Conservation (phyloP, 2,888 invertebrate genomes). For the Drosophila cracens region DNA sequence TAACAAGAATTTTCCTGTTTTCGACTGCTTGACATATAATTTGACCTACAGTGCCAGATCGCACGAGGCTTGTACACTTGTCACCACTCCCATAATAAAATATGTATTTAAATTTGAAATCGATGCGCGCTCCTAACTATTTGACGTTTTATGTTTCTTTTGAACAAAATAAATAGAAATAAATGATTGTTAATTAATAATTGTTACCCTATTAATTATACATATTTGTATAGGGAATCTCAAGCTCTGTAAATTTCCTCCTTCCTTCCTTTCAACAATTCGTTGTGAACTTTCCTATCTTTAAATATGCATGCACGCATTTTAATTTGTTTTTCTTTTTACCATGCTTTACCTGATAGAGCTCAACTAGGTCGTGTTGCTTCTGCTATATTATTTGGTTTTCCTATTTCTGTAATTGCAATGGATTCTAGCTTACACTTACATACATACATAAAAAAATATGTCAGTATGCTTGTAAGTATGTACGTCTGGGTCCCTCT, state of each 20-base stretch:
- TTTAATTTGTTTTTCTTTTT: background rate
- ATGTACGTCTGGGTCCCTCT: conserved; percentile 2
- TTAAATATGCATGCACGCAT: background rate
- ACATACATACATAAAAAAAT: background rate
- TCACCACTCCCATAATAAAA: conserved; percentile 55
- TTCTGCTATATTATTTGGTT: background rate
- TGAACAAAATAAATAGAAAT: background rate
- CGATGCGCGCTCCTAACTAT: background rate
- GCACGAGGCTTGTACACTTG: conserved; percentile 40
- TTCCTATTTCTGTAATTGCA: background rate
- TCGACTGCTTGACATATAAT: conserved; percentile 32
- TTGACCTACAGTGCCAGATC: conserved; percentile 45
- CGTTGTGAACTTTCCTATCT: background rate
- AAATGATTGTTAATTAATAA: background rate
- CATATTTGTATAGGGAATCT: background rate
- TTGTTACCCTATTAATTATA: background rate
- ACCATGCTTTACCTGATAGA: background rate
- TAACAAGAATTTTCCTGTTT: conserved; percentile 7
- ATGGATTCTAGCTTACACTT: background rate
- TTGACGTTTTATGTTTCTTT: background rate
- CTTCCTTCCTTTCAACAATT: background rate
- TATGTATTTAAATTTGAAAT: conserved; percentile 39
- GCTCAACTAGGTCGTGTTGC: background rate
- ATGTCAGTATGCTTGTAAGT: background rate
- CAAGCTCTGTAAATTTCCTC: background rate